Evolutionary conservation across 2,888 invertebrate genomes (phyloP).

Genomic region (Diplazon laetatorius): DNA sequence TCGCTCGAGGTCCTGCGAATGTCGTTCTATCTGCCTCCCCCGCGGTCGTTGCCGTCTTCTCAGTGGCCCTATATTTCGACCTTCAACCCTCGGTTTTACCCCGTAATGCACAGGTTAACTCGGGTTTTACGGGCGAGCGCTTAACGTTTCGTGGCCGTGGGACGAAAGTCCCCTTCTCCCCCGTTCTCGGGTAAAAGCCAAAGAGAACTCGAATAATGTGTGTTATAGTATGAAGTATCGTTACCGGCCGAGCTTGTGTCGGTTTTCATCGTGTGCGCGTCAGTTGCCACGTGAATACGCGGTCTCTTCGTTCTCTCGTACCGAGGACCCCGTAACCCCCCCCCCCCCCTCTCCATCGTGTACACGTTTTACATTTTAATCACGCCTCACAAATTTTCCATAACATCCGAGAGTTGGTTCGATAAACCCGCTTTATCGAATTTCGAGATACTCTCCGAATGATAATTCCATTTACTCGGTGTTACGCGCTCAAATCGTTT

Average conservation of each 20-base stretch:
- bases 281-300: conserved; percentile 4
- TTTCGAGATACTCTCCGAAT: neutral
- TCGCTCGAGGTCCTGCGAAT: conserved; percentile 8
- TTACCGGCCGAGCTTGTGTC: conserved; percentile 3
- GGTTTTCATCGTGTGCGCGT: conserved; percentile 5
- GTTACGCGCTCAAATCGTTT: no score
- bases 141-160: conserved; percentile 51
- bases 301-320: conserved; percentile 2
- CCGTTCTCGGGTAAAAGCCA: conserved; percentile 14
- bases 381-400: neutral
- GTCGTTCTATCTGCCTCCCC: conserved; percentile 6
- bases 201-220: conserved; percentile 29
- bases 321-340: neutral
- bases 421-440: no score
- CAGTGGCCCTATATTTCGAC: conserved; percentile 32
- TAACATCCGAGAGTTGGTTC: conserved; percentile 3
- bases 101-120: conserved; percentile 61
- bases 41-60: conserved; percentile 58
- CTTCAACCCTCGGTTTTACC: conserved; percentile 18
- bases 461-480: no score
- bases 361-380: neutral
- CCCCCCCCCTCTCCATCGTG: no score
- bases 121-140: conserved; percentile 56
- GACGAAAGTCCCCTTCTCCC: no score
- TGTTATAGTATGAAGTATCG: conserved; percentile 47